Conservation (phyloP, 2,797 vertebrate species). For the Dicrostonyx torquatus region DNA sequence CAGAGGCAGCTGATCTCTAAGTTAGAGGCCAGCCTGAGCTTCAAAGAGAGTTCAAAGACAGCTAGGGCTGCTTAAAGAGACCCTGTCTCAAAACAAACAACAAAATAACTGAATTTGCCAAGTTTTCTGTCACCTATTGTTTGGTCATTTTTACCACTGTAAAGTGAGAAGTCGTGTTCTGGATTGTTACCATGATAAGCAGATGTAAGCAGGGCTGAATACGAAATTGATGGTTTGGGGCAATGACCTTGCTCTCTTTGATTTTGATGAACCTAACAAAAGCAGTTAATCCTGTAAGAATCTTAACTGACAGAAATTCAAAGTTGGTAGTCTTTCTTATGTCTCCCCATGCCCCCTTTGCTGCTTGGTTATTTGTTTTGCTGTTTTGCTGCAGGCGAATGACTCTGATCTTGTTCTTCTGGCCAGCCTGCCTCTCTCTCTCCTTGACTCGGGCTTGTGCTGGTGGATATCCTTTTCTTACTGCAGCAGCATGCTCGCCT, state of each 20-base stretch:
- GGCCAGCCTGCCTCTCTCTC: slow-evolving; percentile 93
- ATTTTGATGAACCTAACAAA: background rate
- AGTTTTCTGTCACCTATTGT: background rate
- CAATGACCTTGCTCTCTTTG: background rate
- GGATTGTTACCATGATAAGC: background rate
- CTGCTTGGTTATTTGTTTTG: slow-evolving; percentile 63
- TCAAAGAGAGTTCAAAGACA: background rate
- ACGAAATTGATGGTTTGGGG: background rate
- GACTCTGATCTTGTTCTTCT: slow-evolving; percentile 93
- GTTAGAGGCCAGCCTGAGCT: background rate
- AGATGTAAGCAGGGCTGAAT: background rate
- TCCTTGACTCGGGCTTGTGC: slow-evolving; percentile 94
- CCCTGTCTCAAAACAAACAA: background rate
- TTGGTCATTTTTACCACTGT: background rate
- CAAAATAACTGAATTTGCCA: background rate
- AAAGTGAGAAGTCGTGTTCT: background rate
- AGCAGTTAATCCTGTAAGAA: background rate
- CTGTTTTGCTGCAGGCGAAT: slow-evolving; percentile 88
- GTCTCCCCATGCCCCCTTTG: background rate
- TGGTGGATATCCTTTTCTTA: slow-evolving; percentile 94
- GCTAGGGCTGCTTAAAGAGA: background rate
- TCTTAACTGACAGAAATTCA: background rate
- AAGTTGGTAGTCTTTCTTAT: background rate
- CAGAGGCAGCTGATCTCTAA: background rate
- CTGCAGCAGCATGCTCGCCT: background rate